Evolutionary conservation across 2,888 invertebrate species (phyloP), one percentile per base, ranked within the genome.

Genomic region (Dermolepida albohirtum): DNA sequence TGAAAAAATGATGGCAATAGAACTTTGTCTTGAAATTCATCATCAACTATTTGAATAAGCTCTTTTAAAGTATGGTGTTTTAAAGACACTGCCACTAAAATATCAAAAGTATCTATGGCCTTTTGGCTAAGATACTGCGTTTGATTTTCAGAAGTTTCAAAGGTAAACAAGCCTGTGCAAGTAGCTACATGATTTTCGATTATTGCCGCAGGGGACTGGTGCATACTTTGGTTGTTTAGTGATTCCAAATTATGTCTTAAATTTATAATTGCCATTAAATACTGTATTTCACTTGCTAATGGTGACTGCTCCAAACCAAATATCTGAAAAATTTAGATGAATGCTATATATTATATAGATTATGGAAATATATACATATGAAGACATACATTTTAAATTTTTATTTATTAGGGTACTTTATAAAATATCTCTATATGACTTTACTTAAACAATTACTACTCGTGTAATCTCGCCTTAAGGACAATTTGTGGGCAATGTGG

Each of bases 281-380:
- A 89, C 88, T 79, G 91, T 89, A 17, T 90, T 89, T 79, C 90
- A 92, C 86, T 86, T 57, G 89, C 88, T 27, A 92, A 83, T 76
- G 86, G 85, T 6, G 88, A 88, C 71, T 90, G 87, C 64, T 89
- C 86, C 76, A 92, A 80, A 76, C 89, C 87, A 74, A 90, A 92
- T 81, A 89, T 89, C 93, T 93, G 86, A 69, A 86, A 83, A 64
- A 72, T 74, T 69, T 66, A 47, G 1, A 14, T 16, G n/a, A 8
- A 1, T 44, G n/a, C 12, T 29, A 14, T 54, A 27, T 16, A n/a
- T n/a, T n/a, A n/a, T n/a, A n/a, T n/a, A n/a, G n/a, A n/a, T n/a
- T n/a, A n/a, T n/a, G n/a, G n/a, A n/a, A n/a, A n/a, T n/a, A n/a
- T n/a, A n/a, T n/a, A n/a, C n/a, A n/a, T n/a, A n/a, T n/a, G n/a